Base-by-base conservation (phyloP, 2,888 invertebrate species). In the Aphidius colemani region DNA sequence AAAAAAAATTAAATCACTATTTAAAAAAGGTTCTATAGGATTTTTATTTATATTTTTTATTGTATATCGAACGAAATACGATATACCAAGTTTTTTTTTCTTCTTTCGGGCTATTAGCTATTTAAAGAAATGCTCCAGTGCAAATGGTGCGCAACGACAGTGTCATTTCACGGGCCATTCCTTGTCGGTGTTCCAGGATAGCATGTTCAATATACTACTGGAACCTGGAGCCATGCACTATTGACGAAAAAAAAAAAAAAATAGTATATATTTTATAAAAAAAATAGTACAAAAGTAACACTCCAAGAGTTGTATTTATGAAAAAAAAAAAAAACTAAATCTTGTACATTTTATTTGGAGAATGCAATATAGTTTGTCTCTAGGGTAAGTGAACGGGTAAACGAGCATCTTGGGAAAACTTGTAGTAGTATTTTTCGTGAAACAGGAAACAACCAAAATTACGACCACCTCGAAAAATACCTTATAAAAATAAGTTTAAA, bases 81-180 rank as follows among this genome's bases (percentile, higher is more conserved):
- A 56, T 30, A 56, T 45, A 45, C 30, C 44, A 48, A 48, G 56
- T 45, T 45, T 56, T 13, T 56, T 30, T 56, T 18, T n/a, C 11
- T 56, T 9, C 30, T 56, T 44, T 65, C 73, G 72, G 71, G 71
- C 78, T 80, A 79, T 79, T 78, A 80, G 80, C 78, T 81, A 81
- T 81, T 81, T 80, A 79, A 78, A 75, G 79, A 79, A 78, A 80
- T 75, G 67, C 65, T 66, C 67, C 77, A 70, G 72, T 75, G 78
- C 75, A 78, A 78, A 80, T 79, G 78, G 76, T 71, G 70, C 72
- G 69, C 73, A 67, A 67, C 66, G 70, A 59, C 69, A 71, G 69
- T 72, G 72, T 73, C 71, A 68, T 75, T 71, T 71, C 67, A 75
- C 71, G 72, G 71, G 66, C 75, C 71, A 72, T 70, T 73, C 60